Evolutionary conservation across 2,888 invertebrate species (phyloP).

Genomic region (Tinea pellionella): DNA sequence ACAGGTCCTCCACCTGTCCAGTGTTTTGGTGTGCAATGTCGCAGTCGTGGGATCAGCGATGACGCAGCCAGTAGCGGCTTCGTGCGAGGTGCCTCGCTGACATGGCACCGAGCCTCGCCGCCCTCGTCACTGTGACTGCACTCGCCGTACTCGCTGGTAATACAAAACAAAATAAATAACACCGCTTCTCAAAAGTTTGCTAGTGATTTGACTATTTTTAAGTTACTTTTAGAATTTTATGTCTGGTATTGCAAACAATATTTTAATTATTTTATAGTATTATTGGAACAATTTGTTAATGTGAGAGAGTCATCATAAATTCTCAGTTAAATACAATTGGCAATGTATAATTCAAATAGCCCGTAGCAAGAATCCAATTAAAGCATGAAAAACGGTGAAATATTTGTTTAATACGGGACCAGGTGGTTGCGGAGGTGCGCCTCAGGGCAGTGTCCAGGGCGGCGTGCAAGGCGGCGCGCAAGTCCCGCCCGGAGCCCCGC

Average conservation of each 20-base stretch:
- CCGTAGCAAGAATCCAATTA: background rate
- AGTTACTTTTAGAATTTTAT: no score
- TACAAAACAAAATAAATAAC: slow-evolving; percentile 11
- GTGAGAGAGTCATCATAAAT: background rate
- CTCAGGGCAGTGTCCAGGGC: slow-evolving; percentile 70
- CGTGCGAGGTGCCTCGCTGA: slow-evolving; percentile 49
- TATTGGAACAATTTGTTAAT: no score
- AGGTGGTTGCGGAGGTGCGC: slow-evolving; percentile 41
- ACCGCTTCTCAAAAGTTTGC: slow-evolving; percentile 15
- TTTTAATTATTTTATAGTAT: no score
- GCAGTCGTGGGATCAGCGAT: background rate
- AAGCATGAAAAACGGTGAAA: background rate
- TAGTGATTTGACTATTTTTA: no score
- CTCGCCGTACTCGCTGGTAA: slow-evolving; percentile 61
- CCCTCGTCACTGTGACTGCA: slow-evolving; percentile 60
- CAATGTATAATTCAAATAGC: background rate
- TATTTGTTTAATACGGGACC: slow-evolving; percentile 1
- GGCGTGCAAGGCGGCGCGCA: slow-evolving; percentile 62
- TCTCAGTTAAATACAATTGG: background rate
- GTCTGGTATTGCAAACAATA: no score
- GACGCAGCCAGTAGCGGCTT: slow-evolving; percentile 1
- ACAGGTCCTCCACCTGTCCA: background rate
- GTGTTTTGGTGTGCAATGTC: background rate
- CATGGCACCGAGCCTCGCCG: slow-evolving; percentile 66
- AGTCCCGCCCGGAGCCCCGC: slow-evolving; percentile 62